Base-by-base conservation (phyloP, 2,888 invertebrate genomes). In the Branchipolynoe longqiensis region DNA sequence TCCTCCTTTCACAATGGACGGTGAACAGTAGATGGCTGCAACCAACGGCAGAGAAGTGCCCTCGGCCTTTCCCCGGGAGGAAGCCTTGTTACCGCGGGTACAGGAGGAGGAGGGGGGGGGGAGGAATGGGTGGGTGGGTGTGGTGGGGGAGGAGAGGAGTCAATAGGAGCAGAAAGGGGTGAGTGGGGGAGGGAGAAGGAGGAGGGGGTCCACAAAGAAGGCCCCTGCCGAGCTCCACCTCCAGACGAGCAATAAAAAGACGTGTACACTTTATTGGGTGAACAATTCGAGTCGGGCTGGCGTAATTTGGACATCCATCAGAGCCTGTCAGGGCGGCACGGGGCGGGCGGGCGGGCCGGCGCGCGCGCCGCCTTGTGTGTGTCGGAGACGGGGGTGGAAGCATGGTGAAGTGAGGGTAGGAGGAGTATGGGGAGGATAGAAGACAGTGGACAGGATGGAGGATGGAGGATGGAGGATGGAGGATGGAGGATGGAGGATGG, bases 281-380 rank as follows among this genome's bases (percentile, higher is more conserved):
- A 69, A 69, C 69, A 69, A 69, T 69, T 69, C 69, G n/a, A 69
- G 69, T 69, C 69, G 69, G 33, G 69, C 69, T 38, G 69, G 69
- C 69, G 69, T 69, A 69, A 69, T 69, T 69, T 69, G 69, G 69
- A 69, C 69, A 69, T 69, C 69, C 69, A 69, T 69, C 69, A 69
- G 69, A 0, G 14, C 36, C 69, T 69, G 69, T 69, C 69, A 69
- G 69, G 31, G 36, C 69, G 14, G 4, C 18, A 4, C n/a, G n/a
- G 58, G 14, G 25, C 14, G 58, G 12, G 58, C 14, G 12, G 58
- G 14, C 14, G 58, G 58, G 58, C 22, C 8, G 48, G 48, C 8
- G 48, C 48, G 48, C 8, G 48, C 18, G 48, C 8, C 8, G 48
- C 8, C 48, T 48, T 8, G 48, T 8, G 48, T 48, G 48, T 48